Evolutionary conservation across 2,888 invertebrate species (phyloP), one percentile per base, ranked within the genome.

Genomic region (Tiliacea citrago): DNA sequence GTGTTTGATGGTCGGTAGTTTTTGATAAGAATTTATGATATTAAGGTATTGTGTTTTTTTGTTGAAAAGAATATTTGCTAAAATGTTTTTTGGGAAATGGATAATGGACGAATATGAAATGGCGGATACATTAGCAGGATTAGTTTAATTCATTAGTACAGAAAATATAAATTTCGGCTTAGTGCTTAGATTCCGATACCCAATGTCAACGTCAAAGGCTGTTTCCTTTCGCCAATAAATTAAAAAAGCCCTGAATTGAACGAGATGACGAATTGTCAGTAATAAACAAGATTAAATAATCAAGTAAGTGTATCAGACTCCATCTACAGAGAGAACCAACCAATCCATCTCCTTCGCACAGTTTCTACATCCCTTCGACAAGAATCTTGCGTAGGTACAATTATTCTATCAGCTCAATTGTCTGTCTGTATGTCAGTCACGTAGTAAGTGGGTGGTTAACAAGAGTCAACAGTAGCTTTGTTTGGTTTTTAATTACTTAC

Each of bases 1-100:
- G 69, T 67, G 62, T 77, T 77, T 78, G 82, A 82, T 75, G 82
- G 62, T 49, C n/a, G 51, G 62, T 68, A 70, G 82, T 71, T 80
- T 82, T 84, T 81, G 75, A 83, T 83, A 81, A 84, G 71, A 74
- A 81, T 77, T 82, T 82, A 81, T 84, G 84, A 71, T 84, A 83
- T 79, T 42, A 67, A 42, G 51, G 68, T 69, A 75, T 42, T 63
- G 61, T 70, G 47, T 62, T 66, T 65, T n/a, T 68, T 82, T 53
- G 55, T n/a, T 68, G 75, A 47, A 74, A 42, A 24, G 13, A 47
- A 29, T 29, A 6, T 45, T 51, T 61, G 9, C 3, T 29, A 60
- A 8, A 21, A 51, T 62, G 9, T 79, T 61, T 68, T 66, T n/a
- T 62, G 21, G 18, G 47, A 29, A 55, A 66, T 39, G 13, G 62